Percentiles rank a stretch among this genome's conserved stretches.
phyloP scores from a whole-genome alignment of 2,113 vertebrate species.

The Aphelocoma coerulescens region DNA sequence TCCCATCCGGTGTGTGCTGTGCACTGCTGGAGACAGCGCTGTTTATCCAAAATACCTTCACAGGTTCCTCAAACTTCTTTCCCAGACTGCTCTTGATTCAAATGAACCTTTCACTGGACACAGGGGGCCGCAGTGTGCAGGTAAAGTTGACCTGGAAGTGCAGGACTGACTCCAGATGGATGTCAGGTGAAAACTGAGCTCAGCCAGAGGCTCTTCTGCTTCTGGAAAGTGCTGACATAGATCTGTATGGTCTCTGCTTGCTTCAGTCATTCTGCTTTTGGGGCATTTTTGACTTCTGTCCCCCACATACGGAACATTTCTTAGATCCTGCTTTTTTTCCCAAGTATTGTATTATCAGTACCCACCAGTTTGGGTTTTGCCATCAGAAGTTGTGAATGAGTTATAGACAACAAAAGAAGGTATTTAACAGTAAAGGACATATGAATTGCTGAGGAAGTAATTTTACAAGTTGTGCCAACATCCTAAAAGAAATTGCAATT shows the following conservation, averaged over 20 bases:
- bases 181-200: neutral
- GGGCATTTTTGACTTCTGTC: neutral
- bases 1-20: neutral
- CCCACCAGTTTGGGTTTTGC: neutral
- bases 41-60: neutral
- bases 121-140: neutral
- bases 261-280: neutral
- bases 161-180: neutral
- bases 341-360: neutral
- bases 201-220: neutral
- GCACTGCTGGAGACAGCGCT: neutral
- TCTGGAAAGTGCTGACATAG: neutral
- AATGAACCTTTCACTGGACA: neutral
- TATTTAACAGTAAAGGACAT: neutral
- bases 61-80: neutral
- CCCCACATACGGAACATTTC: neutral
- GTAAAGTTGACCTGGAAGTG: neutral
- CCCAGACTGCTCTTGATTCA: neutral
- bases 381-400: neutral
- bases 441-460: neutral
- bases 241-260: neutral
- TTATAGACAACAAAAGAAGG: neutral
- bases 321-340: neutral
- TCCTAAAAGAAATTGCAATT: neutral
- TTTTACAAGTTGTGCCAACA: neutral